Conservation (phyloP, 2,888 invertebrate species). For the Diabrotica balteata region DNA sequence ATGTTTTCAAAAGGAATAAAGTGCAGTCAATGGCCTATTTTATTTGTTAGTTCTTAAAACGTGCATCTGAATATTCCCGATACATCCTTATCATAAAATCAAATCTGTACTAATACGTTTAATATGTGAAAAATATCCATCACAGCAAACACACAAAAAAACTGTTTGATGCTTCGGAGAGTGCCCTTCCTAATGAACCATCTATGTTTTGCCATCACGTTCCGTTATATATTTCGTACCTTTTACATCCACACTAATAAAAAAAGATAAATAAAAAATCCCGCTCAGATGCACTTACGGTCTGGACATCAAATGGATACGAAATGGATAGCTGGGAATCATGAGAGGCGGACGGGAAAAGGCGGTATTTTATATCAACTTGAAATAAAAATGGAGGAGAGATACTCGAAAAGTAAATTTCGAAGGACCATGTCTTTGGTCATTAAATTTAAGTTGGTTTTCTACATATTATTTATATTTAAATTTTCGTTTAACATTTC, state of each 20-base stretch:
- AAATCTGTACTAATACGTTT: too few relatives aligned
- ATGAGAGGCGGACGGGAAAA: not conserved
- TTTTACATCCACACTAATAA: conserved; percentile 6
- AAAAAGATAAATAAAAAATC: conserved; percentile 3
- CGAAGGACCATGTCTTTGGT: not conserved
- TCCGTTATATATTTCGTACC: not conserved
- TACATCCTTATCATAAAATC: too few relatives aligned
- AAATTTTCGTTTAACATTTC: too few relatives aligned
- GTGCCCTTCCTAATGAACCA: not conserved
- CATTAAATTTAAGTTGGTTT: too few relatives aligned
- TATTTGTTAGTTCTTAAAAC: too few relatives aligned
- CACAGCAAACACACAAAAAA: too few relatives aligned
- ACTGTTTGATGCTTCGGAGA: not conserved
- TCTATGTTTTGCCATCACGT: not conserved
- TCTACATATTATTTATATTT: too few relatives aligned
- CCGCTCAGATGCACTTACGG: conserved; percentile 4
- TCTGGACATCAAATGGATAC: not conserved
- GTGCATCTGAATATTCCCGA: too few relatives aligned
- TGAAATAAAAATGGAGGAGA: not conserved
- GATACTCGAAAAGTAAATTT: not conserved
- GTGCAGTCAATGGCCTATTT: too few relatives aligned
- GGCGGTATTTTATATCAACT: not conserved
- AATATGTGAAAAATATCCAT: too few relatives aligned
- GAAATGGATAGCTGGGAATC: not conserved
- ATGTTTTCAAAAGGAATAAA: too few relatives aligned